phyloP scores from a whole-genome alignment of 2,113 vertebrate species.

The Gasterosteus nipponicus region DNA sequence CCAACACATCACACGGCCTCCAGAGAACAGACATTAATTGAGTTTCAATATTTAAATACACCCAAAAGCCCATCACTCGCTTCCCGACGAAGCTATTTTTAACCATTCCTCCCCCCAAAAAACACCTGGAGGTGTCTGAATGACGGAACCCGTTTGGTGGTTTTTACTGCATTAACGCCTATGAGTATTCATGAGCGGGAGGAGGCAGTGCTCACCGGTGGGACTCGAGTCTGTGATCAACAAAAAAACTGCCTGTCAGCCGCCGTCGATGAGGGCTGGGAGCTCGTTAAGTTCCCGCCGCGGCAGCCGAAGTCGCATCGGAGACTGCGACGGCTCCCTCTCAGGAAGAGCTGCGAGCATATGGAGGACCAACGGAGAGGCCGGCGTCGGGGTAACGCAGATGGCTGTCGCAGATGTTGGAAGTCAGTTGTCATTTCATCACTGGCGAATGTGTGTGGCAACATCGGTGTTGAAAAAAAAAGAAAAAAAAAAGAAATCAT shows the following conservation, averaged over 20 bases:
- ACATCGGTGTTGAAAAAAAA: conserved; percentile 27
- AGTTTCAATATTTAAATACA: conserved; percentile 30
- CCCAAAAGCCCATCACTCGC: conserved; percentile 15
- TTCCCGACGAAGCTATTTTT: conserved; percentile 34
- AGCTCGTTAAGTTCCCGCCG: conserved; percentile 62
- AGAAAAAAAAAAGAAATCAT: conserved; percentile 15
- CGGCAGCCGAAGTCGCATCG: conserved; percentile 24
- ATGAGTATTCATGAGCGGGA: conserved; percentile 60
- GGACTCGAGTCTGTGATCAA: conserved; percentile 59
- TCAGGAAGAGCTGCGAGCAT: conserved; percentile 43
- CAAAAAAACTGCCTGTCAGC: conserved; percentile 53
- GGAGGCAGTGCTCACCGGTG: conserved; percentile 35
- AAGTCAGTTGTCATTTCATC: conserved; percentile 42
- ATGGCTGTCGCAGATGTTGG: conserved; percentile 41
- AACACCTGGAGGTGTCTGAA: conserved; percentile 43
- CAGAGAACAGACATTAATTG: conserved; percentile 13
- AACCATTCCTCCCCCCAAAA: conserved; percentile 19
- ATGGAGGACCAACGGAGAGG: conserved; percentile 54
- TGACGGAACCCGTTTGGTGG: conserved; percentile 16
- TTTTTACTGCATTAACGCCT: conserved; percentile 26
- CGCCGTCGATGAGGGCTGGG: conserved; percentile 50
- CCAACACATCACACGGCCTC: background rate
- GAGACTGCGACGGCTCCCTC: conserved; percentile 19
- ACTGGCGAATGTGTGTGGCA: conserved; percentile 41
- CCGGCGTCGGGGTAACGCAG: conserved; percentile 38